A percentile compares a stretch with the other conserved stretches of the same genome.
Evolutionary conservation across 2,113 vertebrate species (phyloP).

Genomic region (Callochromis pleurospilus): DNA sequence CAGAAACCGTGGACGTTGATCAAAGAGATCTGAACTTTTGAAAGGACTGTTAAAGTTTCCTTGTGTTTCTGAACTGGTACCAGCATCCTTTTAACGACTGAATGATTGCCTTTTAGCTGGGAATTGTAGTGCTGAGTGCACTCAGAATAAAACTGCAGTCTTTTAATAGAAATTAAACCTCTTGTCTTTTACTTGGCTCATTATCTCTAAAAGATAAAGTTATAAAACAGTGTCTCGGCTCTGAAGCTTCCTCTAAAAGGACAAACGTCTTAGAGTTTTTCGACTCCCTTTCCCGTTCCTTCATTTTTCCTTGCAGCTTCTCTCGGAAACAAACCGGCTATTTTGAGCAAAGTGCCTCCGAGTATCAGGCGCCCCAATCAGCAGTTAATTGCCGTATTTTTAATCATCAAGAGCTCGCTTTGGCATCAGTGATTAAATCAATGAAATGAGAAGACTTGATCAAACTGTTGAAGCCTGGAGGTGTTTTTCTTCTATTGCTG

Average conservation of each 20-base stretch:
- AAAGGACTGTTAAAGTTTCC: not conserved
- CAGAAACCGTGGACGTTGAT: not conserved
- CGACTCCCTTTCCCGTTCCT: not conserved
- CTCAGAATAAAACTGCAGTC: not conserved
- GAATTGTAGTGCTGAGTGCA: not conserved
- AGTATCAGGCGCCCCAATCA: not conserved
- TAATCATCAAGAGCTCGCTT: not conserved
- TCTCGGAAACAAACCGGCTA: not conserved
- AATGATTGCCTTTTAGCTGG: not conserved
- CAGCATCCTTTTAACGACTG: not conserved
- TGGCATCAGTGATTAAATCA: not conserved
- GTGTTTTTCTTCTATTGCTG: not conserved
- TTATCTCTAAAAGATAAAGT: not conserved
- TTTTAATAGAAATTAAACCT: not conserved
- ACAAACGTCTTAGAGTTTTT: not conserved
- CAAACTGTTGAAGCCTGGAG: not conserved
- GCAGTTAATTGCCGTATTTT: constrained; percentile 2
- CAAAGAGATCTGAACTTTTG: not conserved
- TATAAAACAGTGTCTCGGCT: not conserved
- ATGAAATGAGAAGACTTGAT: not conserved
- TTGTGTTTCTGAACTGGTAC: not conserved
- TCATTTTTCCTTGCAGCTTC: not conserved
- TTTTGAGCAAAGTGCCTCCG: not conserved
- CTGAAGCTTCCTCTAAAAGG: not conserved
- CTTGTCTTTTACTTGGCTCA: not conserved